A percentile compares a stretch with the other conserved stretches of the same genome.
These are phyloP conservation scores for Heteromormyrus szaboi DNA, from an alignment of 2,797 vertebrate genomes.

Conservation along the genomic window DNA sequence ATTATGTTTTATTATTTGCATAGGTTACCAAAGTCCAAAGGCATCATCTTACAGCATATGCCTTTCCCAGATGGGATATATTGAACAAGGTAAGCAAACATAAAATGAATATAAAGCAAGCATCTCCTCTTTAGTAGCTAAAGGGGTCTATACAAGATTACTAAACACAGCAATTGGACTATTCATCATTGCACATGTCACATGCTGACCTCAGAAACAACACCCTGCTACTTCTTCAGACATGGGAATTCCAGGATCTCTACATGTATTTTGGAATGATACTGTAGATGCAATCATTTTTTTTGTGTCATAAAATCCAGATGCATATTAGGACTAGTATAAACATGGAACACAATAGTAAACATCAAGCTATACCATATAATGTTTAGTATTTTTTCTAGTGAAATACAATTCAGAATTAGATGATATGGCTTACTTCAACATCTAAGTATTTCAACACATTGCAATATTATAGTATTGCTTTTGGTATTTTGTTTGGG, in stretches of 20 bases:
- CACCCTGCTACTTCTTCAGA: constrained; percentile 34
- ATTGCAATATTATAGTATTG: background rate
- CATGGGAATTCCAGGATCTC: background rate
- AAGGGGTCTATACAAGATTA: constrained; percentile 77
- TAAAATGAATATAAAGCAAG: constrained; percentile 74
- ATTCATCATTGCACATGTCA: constrained; percentile 56
- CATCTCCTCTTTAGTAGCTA: constrained; percentile 75
- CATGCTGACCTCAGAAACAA: constrained; percentile 42
- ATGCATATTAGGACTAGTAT: background rate
- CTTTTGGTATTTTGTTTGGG: background rate
- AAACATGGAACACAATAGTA: background rate
- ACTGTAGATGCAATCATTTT: background rate
- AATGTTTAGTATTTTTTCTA: background rate
- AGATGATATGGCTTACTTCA: background rate
- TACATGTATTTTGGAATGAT: background rate
- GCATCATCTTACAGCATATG: constrained; percentile 76
- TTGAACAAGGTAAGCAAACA: constrained; percentile 67
- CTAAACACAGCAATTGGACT: constrained; percentile 66
- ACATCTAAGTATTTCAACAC: background rate
- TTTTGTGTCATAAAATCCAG: background rate
- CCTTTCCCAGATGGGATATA: constrained; percentile 54
- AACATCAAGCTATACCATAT: background rate
- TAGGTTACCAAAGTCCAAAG: constrained; percentile 72
- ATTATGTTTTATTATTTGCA: constrained; percentile 76
- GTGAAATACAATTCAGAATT: constrained; percentile 3